A percentile compares a stretch with the other conserved stretches of the same genome.
phyloP scores from a whole-genome alignment of 1,140 invertebrate genomes.

The Drosophila prosaltans region DNA sequence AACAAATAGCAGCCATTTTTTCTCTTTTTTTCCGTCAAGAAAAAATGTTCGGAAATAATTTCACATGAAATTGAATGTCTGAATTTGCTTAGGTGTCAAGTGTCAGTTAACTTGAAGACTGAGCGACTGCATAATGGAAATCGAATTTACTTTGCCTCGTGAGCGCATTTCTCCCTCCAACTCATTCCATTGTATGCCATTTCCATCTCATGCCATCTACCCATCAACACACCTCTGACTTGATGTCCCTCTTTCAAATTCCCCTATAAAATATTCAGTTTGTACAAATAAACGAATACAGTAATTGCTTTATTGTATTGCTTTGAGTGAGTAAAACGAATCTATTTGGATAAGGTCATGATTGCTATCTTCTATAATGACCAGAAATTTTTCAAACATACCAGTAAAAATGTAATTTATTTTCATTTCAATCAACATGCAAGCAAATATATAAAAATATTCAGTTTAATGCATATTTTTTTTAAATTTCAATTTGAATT shows the following conservation, averaged over 20 bases:
- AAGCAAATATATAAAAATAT: not conserved
- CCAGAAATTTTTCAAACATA: not conserved
- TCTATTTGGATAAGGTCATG: constrained; percentile 5
- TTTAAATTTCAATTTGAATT: no score
- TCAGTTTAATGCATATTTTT: not conserved
- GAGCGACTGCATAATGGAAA: constrained; percentile 63
- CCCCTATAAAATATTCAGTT: constrained; percentile 21
- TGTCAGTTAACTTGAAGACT: constrained; percentile 65
- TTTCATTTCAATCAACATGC: constrained; percentile 7
- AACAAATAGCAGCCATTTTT: constrained; percentile 57
- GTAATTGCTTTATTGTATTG: constrained; percentile 19
- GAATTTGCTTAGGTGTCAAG: constrained; percentile 66
- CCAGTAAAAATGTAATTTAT: not conserved
- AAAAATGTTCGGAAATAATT: constrained; percentile 59
- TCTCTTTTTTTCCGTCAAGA: constrained; percentile 20
- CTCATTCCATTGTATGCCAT: constrained; percentile 1
- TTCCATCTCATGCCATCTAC: not conserved
- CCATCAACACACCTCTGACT: constrained; percentile 16
- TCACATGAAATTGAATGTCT: constrained; percentile 67
- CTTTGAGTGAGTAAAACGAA: constrained; percentile 1
- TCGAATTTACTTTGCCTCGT: constrained; percentile 51
- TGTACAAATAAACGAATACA: constrained; percentile 18
- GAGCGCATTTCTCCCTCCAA: constrained; percentile 32
- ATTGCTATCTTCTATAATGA: constrained; percentile 12
- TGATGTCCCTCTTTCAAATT: constrained; percentile 17